Evolutionary conservation across 2,797 vertebrate genomes (phyloP).

Genomic region (Rhodeus uyekii): DNA sequence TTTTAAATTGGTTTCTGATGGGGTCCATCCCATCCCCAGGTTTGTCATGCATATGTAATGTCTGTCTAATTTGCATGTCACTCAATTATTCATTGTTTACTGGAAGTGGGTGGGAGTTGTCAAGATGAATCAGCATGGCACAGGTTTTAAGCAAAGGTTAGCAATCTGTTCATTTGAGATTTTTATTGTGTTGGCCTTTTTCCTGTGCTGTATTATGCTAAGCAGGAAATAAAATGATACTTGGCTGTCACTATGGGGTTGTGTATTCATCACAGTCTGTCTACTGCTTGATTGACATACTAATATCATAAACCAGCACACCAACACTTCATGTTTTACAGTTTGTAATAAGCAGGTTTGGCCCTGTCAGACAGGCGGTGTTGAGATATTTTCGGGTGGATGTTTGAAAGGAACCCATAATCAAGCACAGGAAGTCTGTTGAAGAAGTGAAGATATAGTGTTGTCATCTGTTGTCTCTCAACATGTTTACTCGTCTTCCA

Average conservation of each 20-base stretch:
- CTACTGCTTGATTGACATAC: conserved; percentile 50
- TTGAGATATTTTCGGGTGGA: conserved; percentile 61
- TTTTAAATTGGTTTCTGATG: conserved; percentile 43
- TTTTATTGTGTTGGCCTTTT: conserved; percentile 17
- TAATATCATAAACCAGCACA: conserved; percentile 64
- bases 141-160: conserved; percentile 17
- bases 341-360: conserved; percentile 70
- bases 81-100: conserved; percentile 72
- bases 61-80: conserved; percentile 16
- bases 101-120: conserved; percentile 63
- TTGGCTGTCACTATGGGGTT: background rate
- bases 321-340: conserved; percentile 64
- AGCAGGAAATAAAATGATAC: conserved; percentile 10
- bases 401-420: conserved; percentile 70
- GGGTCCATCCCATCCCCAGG: conserved; percentile 52
- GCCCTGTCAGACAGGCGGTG: conserved; percentile 59
- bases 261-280: conserved; percentile 29
- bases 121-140: conserved; percentile 4
- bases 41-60: conserved; percentile 56
- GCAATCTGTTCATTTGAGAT: background rate
- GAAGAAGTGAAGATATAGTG: conserved; percentile 52
- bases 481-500: background rate
- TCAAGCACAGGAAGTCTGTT: conserved; percentile 74
- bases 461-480: conserved; percentile 64
- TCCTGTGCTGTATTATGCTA: background rate